A percentile compares a stretch with the other conserved stretches of the same genome.
Conservation (phyloP, 2,888 invertebrate species). For the Phortica okadai region DNA sequence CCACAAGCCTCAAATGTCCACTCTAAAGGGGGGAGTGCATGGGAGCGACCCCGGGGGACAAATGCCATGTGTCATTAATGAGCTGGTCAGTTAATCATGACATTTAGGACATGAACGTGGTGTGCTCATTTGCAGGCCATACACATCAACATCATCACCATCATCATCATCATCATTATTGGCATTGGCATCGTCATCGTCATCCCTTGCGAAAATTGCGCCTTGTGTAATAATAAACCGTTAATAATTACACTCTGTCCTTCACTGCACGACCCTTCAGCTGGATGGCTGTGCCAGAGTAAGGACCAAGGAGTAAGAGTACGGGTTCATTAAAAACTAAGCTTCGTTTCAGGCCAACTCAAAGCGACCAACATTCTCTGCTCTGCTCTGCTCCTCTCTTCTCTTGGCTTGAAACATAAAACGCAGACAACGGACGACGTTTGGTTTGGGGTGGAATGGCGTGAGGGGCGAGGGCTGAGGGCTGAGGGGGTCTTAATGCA, state of each 20-base stretch:
- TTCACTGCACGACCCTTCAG: background rate
- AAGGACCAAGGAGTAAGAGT: background rate
- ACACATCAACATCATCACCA: background rate
- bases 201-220: constrained; percentile 17
- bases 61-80: constrained; percentile 60
- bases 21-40: background rate
- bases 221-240: constrained; percentile 21
- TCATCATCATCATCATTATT: background rate
- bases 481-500: constrained; percentile 50
- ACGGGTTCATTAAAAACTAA: background rate
- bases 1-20: background rate
- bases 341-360: too few species aligned
- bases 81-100: constrained; percentile 68
- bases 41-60: background rate
- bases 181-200: background rate
- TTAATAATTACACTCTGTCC: background rate
- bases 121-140: constrained; percentile 31
- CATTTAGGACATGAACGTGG: constrained; percentile 52
- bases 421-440: too few species aligned
- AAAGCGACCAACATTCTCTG: too few species aligned
- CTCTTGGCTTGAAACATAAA: too few species aligned
- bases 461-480: too few species aligned
- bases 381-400: too few species aligned
- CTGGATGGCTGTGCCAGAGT: background rate
- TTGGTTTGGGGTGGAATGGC: too few species aligned